Percentiles rank a stretch among this genome's conserved stretches.
Evolutionary conservation across 2,797 vertebrate species (phyloP).

Genomic region (Rhabdomys pumilio): DNA sequence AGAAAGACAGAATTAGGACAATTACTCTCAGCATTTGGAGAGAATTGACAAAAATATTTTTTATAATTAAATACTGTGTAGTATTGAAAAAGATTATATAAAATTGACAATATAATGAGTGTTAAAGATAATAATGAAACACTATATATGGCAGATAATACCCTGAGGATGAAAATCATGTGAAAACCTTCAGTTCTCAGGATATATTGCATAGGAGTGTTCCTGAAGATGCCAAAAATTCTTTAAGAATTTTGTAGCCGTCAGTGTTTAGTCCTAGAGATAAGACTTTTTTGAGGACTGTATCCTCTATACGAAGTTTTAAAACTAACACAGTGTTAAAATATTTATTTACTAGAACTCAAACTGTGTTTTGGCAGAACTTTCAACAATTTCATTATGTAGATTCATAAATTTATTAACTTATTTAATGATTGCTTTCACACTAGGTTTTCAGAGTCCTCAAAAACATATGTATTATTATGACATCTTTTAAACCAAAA

Average conservation of each 20-base stretch:
- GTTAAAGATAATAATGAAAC: constrained; percentile 54
- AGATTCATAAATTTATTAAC: constrained; percentile 58
- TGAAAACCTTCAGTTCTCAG: constrained; percentile 69
- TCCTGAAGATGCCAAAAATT: constrained; percentile 48
- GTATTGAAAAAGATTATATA: constrained; percentile 29
- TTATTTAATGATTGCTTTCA: constrained; percentile 67
- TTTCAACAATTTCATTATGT: constrained; percentile 51
- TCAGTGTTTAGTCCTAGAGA: constrained; percentile 57
- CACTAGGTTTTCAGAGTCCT: constrained; percentile 61
- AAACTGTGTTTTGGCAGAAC: constrained; percentile 41
- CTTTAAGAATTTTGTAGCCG: constrained; percentile 63
- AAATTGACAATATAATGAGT: constrained; percentile 51
- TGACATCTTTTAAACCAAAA: constrained; percentile 70
- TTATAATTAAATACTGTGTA: constrained; percentile 50
- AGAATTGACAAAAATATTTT: constrained; percentile 60
- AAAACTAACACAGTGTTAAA: constrained; percentile 52
- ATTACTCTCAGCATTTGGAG: constrained; percentile 34
- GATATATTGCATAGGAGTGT: constrained; percentile 61
- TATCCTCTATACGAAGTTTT: constrained; percentile 64
- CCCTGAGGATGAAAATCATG: constrained; percentile 22
- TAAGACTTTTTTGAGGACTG: constrained; percentile 65
- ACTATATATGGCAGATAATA: constrained; percentile 18
- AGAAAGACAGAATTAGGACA: constrained; percentile 35
- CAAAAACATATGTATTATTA: constrained; percentile 76
- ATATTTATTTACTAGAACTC: constrained; percentile 60